Conservation (phyloP, 2,888 invertebrate genomes). For the Listrodromus nycthemerus region DNA sequence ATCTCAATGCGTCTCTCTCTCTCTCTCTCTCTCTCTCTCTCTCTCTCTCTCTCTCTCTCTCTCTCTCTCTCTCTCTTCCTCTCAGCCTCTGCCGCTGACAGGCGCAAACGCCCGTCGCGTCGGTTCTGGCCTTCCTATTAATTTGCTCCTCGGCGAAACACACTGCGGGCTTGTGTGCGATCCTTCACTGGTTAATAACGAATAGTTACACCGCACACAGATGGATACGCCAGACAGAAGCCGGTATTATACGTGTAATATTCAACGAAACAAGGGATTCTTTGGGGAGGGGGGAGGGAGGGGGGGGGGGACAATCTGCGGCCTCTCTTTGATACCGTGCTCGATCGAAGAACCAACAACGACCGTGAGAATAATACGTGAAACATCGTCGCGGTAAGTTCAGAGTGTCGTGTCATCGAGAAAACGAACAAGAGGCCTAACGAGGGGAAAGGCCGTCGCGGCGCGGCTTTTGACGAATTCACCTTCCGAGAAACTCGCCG, state of each 20-base stretch:
- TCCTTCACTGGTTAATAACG: constrained; percentile 23
- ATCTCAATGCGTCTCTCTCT: constrained; percentile 44
- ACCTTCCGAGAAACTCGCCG: constrained; percentile 1
- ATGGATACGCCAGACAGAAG: background rate
- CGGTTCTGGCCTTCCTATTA: constrained; percentile 38
- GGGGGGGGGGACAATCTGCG: constrained; percentile 1
- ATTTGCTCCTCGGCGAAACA: constrained; percentile 35
- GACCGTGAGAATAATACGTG: background rate
- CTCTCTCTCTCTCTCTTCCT: background rate
- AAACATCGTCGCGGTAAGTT: constrained; percentile 22
- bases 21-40: background rate
- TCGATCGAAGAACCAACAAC: constrained; percentile 14
- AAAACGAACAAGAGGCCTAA: constrained; percentile 30
- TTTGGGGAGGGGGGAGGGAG: background rate
- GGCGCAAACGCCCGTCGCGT: constrained; percentile 23
- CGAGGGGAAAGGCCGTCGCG: constrained; percentile 13
- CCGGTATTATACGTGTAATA: background rate
- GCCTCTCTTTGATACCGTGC: constrained; percentile 45
- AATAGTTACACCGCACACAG: constrained; percentile 3
- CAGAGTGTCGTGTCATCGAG: constrained; percentile 32
- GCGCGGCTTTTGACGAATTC: constrained; percentile 45
- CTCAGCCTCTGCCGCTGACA: constrained; percentile 23
- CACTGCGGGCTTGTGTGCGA: constrained; percentile 29
- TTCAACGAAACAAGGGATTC: background rate
- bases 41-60: background rate